Conservation (phyloP, 2,113 vertebrate species). For the Grammomys dolichurus region DNA sequence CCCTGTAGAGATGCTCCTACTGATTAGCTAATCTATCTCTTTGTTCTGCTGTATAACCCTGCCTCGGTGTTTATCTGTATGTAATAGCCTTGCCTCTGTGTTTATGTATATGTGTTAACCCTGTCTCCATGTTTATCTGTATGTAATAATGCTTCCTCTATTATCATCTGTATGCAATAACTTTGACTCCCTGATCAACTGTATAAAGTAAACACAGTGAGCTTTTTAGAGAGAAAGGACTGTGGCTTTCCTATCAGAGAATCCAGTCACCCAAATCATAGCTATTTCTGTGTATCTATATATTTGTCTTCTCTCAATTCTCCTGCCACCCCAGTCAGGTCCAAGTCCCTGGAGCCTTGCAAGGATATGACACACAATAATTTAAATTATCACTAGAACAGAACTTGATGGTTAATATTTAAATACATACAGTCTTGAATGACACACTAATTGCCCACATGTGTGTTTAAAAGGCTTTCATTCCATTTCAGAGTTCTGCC, state of each 20-base stretch:
- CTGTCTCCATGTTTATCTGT: neutral
- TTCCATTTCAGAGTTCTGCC: conserved; percentile 69
- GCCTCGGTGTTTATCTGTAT: neutral
- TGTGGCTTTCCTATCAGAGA: neutral
- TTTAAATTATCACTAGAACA: conserved; percentile 37
- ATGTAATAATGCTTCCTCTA: neutral
- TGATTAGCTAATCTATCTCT: neutral
- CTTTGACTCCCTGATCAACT: neutral
- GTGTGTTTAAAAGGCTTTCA: conserved; percentile 41
- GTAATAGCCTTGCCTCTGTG: neutral
- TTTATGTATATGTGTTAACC: neutral
- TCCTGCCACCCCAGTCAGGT: neutral
- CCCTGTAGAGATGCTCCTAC: neutral
- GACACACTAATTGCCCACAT: conserved; percentile 28
- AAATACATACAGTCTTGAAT: conserved; percentile 24
- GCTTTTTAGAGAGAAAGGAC: neutral
- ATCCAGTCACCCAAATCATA: neutral
- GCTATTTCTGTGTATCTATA: neutral
- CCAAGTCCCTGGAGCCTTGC: neutral
- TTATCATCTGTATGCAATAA: neutral
- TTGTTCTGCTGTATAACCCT: neutral
- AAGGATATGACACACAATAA: neutral
- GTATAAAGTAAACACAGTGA: neutral
- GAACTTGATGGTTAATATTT: neutral
- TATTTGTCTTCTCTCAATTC: neutral